phyloP scores from a whole-genome alignment of 2,113 vertebrate genomes.

The Microtus richardsoni region DNA sequence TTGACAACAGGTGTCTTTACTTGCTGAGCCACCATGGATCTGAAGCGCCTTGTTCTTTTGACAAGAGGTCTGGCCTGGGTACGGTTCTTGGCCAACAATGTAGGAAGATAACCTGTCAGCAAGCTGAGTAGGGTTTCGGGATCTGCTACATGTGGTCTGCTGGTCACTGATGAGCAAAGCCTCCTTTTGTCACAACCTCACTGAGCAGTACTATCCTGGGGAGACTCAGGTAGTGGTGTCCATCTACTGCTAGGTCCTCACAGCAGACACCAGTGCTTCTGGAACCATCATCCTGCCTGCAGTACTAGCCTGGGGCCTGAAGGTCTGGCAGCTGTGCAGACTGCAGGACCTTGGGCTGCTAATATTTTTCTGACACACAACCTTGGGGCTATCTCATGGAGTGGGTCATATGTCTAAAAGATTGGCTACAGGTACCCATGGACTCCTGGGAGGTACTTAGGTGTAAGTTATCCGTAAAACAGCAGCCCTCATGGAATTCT shows the following conservation, averaged over 20 bases:
- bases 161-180: not conserved
- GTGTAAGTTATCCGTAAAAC: slow-evolving; percentile 22
- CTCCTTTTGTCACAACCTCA: slow-evolving; percentile 11
- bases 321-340: not conserved
- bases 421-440: not conserved
- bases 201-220: not conserved
- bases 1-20: not conserved
- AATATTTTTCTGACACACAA: slow-evolving; percentile 27
- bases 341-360: not conserved
- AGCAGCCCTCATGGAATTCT: not conserved
- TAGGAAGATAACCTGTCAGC: not conserved
- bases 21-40: not conserved
- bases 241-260: not conserved
- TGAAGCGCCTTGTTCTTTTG: not conserved
- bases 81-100: not conserved
- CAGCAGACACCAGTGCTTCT: not conserved
- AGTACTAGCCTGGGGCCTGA: not conserved
- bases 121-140: not conserved
- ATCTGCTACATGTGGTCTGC: not conserved
- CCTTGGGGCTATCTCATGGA: slow-evolving; percentile 19
- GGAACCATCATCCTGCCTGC: not conserved
- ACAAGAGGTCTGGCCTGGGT: not conserved
- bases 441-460: slow-evolving; percentile 40
- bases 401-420: not conserved
- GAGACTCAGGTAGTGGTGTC: not conserved